Base-by-base conservation (phyloP, 2,113 vertebrate species). In the Diphyllodes magnificus region DNA sequence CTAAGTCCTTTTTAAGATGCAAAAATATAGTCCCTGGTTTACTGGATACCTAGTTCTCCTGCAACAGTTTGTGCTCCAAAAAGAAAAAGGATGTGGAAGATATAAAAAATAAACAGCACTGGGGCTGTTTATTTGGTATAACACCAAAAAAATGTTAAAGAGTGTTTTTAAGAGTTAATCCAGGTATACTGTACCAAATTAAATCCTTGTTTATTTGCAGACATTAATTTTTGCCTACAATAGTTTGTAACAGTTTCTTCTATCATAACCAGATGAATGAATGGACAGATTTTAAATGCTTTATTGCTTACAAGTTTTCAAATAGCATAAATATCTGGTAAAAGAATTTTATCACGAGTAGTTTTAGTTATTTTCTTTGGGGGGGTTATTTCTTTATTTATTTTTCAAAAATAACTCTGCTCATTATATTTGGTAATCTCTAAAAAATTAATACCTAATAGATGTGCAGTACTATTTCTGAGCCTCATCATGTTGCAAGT, bases 231-330 rank as follows among this genome's bases (percentile, higher is more conserved):
- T 70, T 82, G 28, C 57, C 40, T 80, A 11, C 40, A 45, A 27
- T 22, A 31, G 24, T 51, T 79, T 71, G 3, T 40, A 68, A 28
- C 33, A 78, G 50, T 63, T 86, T 75, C 44, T 66, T 78, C 33
- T 66, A 63, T 45, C 13, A 31, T 15, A 80, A 71, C 8, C 51
- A 70, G 51, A 30, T 37, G 45, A 95, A 93, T 89, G 95, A 92
- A 95, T 82, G 94, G 94, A 93, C 44, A 91, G 94, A 96, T 95
- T 95, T 95, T 92, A 91, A 95, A 95, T 65, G 31, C 61, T 66
- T 92, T 94, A 89, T 77, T 93, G 89, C 86, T 96, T 80, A 49
- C 33, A 87, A 61, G 37, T 40, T 79, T 39, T 40, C 64, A 75
- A 64, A 79, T 24, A 35, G 19, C 1, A 2, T 33, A 80, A 87